Base-by-base conservation (phyloP, 2,888 invertebrate species). In the Rhagonycha lutea region DNA sequence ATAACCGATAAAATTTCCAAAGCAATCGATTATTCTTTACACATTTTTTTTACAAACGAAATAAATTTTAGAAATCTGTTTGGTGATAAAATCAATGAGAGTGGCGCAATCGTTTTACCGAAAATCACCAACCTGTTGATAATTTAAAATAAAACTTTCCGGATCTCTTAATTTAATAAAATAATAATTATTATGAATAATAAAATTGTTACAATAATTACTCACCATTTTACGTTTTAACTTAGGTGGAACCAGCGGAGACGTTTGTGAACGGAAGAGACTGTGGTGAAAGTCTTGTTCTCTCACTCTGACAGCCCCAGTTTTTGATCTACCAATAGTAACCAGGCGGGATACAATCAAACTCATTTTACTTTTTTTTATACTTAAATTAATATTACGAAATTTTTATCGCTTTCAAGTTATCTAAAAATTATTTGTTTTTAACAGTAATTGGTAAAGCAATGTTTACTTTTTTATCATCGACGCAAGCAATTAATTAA, bases 261-360 rank as follows among this genome's bases (percentile, higher is more conserved):
- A 76, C 72, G 78, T 76, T 74, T 78, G 74, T 70, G 78, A 79
- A 72, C 78, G 73, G 47, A 47, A 47, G 69, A 71, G 60, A 18
- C 24, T 73, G 68, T 70, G 74, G 80, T 79, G 80, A 77, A 79
- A 79, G 78, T 65, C 8, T 24, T 24, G 63, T 65, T 65, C 63
- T 65, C 63, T 65, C 63, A 26, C 63, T 65, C 63, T 65, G 7
- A 65, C 63, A 24, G 63, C 63, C 12, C 24, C 11, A 65, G 26
- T 65, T n/a, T 26, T 26, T 24, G 26, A 65, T 18, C 63, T 65
- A 24, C 63, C 63, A 18, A 65, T 65, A 24, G 23, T 65, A 26
- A 65, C 63, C 24, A 65, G 26, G 23, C 63, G 63, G 14, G 63
- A 23, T 24, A 65, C 26, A 24, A 26, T 26, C 26, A 26, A n/a